phyloP scores from a whole-genome alignment of 2,888 invertebrate genomes.

The Thymelicus lineola region DNA sequence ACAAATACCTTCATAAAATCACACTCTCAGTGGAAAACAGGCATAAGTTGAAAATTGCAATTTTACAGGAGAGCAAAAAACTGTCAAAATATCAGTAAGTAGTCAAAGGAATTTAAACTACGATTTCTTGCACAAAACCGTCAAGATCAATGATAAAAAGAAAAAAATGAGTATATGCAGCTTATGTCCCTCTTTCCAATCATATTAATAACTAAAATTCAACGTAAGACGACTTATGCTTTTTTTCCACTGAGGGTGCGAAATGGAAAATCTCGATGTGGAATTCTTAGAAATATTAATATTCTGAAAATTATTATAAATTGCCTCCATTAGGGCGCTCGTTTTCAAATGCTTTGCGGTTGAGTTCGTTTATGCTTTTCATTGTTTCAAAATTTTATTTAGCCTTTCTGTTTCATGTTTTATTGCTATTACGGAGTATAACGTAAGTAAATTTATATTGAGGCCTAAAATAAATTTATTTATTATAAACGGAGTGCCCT shows the following conservation, averaged over 20 bases:
- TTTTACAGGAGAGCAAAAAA: too few species aligned
- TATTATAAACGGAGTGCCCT: neutral
- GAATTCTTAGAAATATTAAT: slow-evolving; percentile 50
- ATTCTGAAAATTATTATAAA: slow-evolving; percentile 56
- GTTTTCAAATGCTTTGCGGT: slow-evolving; percentile 73
- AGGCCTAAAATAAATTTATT: neutral
- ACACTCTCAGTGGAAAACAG: too few species aligned
- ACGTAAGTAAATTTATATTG: neutral
- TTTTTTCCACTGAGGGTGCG: too few species aligned
- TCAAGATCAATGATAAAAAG: too few species aligned
- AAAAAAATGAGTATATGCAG: too few species aligned
- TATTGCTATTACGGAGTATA: neutral
- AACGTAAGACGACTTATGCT: too few species aligned
- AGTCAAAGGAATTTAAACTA: too few species aligned
- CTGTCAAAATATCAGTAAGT: too few species aligned
- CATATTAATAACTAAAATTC: too few species aligned
- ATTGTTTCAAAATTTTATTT: slow-evolving; percentile 54
- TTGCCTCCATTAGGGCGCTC: slow-evolving; percentile 67
- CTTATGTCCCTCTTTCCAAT: too few species aligned
- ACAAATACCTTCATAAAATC: neutral
- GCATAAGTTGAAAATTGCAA: too few species aligned
- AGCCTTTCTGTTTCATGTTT: slow-evolving; percentile 16
- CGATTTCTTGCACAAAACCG: too few species aligned
- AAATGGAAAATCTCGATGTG: slow-evolving; percentile 48
- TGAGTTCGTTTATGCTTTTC: slow-evolving; percentile 59